Base-by-base conservation (phyloP, 1,140 invertebrate species). In the Aricia agestis region DNA sequence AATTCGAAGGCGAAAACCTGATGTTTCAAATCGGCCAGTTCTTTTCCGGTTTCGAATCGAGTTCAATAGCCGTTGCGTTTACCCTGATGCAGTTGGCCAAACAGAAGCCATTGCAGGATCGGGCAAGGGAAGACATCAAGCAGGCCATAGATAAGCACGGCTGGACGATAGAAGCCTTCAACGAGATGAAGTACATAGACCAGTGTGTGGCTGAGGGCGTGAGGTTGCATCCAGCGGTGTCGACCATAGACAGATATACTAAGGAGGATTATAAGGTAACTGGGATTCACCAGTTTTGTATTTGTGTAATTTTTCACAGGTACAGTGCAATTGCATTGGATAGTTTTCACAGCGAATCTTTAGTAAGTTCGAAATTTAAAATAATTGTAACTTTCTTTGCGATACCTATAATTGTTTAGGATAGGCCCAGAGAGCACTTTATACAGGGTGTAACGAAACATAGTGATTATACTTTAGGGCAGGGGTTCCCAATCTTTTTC, bases 31-130 rank as follows among this genome's bases (percentile, higher is more conserved):
- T 70, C 7, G 73, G 73, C n/a, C 71, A 70, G 42, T 80, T 83
- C 66, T 76, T 80, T 41, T 79, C 78, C 31, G 85, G 85, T 5
- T 92, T 89, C 71, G 92, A 93, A 72, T 91, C 90, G 1, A 88
- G 86, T 61, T 83, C 88, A 0, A 85, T 82, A n/a, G 84, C 87
- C 2, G 81, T 91, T 74, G 76, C 85, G 0, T 92, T 92, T 75
- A 82, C 90, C 0, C 61, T 92, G 0, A 93, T 93, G 76, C 83
- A 92, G 66, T 65, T 93, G 25, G 88, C 92, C 0, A 17, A 78
- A 13, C 82, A 93, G 78, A 79, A 82, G 1, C 79, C 89, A 5
- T 74, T 91, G 3, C 92, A 94, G 72, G 70, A 88, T 0, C 89
- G 87, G 65, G 72, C 86, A 3, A 77, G 92, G 6, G 70, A 84